A percentile compares a stretch with the other conserved stretches of the same genome.
Evolutionary conservation across 2,113 vertebrate species (phyloP).

Genomic region (Tangachromis dhanisi): DNA sequence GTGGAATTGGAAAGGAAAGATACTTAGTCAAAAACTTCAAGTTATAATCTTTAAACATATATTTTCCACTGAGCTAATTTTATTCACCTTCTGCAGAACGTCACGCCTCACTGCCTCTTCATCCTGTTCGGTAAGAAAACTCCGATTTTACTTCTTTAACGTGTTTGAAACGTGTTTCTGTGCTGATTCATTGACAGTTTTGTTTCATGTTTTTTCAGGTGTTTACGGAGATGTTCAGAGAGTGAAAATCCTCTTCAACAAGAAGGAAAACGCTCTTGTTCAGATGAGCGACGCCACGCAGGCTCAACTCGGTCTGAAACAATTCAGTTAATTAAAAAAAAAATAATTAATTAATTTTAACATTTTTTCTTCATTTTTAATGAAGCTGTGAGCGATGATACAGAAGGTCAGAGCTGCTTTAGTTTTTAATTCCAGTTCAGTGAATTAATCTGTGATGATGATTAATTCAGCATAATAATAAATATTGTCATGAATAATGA

Average conservation of each 20-base stretch:
- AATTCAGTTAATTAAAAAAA: neutral
- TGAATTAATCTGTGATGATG: neutral
- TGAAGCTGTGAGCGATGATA: neutral
- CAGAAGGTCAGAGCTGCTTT: neutral
- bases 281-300: constrained; percentile 52
- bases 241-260: constrained; percentile 57
- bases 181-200: neutral
- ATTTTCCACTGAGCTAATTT: neutral
- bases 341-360: neutral
- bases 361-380: neutral
- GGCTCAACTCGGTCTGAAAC: constrained; percentile 42
- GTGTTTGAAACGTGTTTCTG: neutral
- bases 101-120: constrained; percentile 47
- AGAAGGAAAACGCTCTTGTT: constrained; percentile 46
- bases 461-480: neutral
- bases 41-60: neutral
- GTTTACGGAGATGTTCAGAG: constrained; percentile 54
- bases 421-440: neutral
- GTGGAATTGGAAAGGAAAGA: neutral
- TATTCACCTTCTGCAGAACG: constrained; percentile 14
- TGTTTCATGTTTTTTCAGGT: constrained; percentile 6
- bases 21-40: neutral
- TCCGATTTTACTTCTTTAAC: rapidly evolving
- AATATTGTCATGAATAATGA: neutral
- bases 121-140: constrained; percentile 44